Percentiles rank a stretch among this genome's conserved stretches.
These are phyloP conservation scores for Varanus komodoensis DNA, from an alignment of 2,113 vertebrate genomes.

Conservation along the genomic window DNA sequence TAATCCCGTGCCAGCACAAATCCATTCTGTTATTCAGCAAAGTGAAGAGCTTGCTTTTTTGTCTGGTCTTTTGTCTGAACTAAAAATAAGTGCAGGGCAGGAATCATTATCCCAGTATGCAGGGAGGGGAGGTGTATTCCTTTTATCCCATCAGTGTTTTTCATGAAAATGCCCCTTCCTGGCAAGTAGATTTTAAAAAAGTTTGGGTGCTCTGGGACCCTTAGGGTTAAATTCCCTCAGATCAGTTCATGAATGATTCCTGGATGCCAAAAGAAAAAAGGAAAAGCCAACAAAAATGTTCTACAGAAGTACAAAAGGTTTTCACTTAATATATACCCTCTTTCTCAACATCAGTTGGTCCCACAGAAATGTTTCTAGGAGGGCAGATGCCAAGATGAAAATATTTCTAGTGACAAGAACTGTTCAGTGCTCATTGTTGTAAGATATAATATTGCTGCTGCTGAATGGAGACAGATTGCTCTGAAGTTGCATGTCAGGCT, in stretches of 20 bases:
- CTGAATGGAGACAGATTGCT: slow-evolving; percentile 32
- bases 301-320: neutral
- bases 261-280: neutral
- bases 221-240: too few relatives aligned
- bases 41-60: neutral
- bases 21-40: neutral
- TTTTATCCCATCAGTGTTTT: neutral
- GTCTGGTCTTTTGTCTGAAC: too few relatives aligned
- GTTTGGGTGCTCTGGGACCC: too few relatives aligned
- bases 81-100: neutral
- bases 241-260: neutral
- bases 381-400: slow-evolving; percentile 18
- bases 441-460: slow-evolving; percentile 20
- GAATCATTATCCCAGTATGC: neutral
- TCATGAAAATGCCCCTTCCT: neutral
- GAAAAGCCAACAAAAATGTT: neutral
- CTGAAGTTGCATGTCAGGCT: slow-evolving; percentile 11
- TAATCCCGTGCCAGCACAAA: neutral
- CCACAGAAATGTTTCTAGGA: neutral
- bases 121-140: neutral
- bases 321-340: slow-evolving; percentile 22
- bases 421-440: slow-evolving; percentile 30
- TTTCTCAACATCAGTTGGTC: neutral
- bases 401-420: slow-evolving; percentile 20
- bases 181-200: neutral